phyloP scores from a whole-genome alignment of 2,888 invertebrate genomes.

The Esperia sulphurella region DNA sequence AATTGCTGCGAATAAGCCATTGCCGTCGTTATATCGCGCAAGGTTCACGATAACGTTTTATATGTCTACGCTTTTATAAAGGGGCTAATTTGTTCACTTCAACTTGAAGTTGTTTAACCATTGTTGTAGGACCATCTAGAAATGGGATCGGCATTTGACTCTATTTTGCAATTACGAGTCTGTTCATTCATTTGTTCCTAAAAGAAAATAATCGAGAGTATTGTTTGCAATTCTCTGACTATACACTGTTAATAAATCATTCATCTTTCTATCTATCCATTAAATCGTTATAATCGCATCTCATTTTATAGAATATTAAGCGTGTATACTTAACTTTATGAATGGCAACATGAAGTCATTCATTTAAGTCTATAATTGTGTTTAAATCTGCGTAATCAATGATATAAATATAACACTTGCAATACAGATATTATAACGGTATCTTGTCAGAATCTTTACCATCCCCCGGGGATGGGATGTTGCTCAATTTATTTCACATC shows the following conservation, averaged over 20 bases:
- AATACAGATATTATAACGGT: not conserved
- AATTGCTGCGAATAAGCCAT: conserved; percentile 56
- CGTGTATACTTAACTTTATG: no score
- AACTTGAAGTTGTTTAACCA: conserved; percentile 10
- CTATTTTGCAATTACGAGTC: no score
- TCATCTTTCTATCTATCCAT: no score
- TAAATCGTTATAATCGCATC: no score
- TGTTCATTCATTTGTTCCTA: no score
- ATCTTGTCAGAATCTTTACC: conserved; percentile 8
- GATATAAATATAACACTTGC: not conserved
- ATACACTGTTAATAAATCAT: no score
- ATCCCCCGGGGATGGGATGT: conserved; percentile 13
- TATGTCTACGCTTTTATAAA: conserved; percentile 32
- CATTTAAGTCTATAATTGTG: not conserved
- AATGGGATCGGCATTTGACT: not conserved
- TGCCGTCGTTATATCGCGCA: conserved; percentile 51
- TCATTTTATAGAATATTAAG: no score
- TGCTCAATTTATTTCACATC: conserved; percentile 25
- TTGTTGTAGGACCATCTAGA: not conserved
- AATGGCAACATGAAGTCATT: no score
- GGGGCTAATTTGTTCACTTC: conserved; percentile 32
- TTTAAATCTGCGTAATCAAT: not conserved
- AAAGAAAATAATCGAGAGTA: no score
- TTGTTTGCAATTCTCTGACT: no score
- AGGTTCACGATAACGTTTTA: conserved; percentile 43